These are phyloP conservation scores for Platorchestia sp. DNA, from an alignment of 1,140 invertebrate genomes.

Conservation along the genomic window DNA sequence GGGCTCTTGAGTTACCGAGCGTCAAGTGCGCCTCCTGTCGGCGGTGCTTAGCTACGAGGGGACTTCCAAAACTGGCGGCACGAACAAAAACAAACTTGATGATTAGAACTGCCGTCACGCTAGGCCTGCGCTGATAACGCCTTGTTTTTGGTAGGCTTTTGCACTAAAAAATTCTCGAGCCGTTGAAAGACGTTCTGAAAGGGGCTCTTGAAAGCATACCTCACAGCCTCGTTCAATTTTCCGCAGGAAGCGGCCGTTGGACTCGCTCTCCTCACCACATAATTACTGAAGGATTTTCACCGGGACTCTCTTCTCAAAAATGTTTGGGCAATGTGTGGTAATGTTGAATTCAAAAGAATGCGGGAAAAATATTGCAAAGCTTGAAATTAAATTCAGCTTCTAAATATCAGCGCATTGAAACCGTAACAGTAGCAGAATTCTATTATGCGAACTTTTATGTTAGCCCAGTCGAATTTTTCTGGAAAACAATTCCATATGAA, in stretches of 20 bases:
- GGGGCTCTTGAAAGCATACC: neutral
- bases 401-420: neutral
- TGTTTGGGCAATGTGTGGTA: neutral
- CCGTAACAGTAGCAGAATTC: neutral
- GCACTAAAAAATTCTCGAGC: constrained; percentile 21
- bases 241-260: neutral
- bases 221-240: neutral
- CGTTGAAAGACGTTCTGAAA: constrained; percentile 14
- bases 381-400: neutral
- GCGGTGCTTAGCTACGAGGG: neutral
- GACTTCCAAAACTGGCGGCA: neutral
- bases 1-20: constrained; percentile 39
- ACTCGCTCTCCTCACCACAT: neutral
- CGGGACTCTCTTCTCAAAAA: neutral
- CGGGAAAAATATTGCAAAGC: neutral
- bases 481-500: too few species aligned
- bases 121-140: constrained; percentile 46
- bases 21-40: constrained; percentile 40
- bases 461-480: too few species aligned
- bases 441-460: too few species aligned
- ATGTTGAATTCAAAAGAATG: neutral
- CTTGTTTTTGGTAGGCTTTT: neutral
- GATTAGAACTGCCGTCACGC: constrained; percentile 32
- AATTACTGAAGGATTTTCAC: neutral
- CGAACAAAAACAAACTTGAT: constrained; percentile 48